Evolutionary conservation across 2,113 vertebrate genomes (phyloP), one percentile per base, ranked within the genome.

Genomic region (Larimichthys polyactis): DNA sequence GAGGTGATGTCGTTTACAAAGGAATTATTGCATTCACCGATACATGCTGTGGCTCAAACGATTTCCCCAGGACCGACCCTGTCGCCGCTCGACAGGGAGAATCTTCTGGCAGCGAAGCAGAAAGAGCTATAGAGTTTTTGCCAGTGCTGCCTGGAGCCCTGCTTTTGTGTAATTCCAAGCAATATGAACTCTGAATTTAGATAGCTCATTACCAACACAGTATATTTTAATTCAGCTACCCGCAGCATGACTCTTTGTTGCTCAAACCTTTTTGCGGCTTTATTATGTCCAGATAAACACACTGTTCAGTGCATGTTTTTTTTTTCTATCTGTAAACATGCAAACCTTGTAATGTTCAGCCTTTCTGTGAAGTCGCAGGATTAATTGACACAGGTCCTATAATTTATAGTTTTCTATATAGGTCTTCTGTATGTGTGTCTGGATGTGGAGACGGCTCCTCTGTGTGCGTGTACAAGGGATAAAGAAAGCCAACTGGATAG

Each of bases 171-270:
- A 87, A 93, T 92, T 94, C 90, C 89, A 79, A 75, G 90, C 84
- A 91, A 92, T 93, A 92, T 93, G 85, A 93, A 86, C 87, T 90
- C 88, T 92, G 93, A 93, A 94, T 94, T 93, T 94, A 93, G 91
- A 93, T 93, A 92, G 91, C 93, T 93, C 70, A 82, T 91, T 91
- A 89, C 90, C 79, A 62, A 63, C 71, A 62, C 70, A 43, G 71
- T 85, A 81, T 88, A 87, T 89, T 90, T 93, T 94, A 91, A 95
- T 95, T 94, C 90, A 83, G 83, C 81, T 87, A 82, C 85, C 58
- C 66, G 80, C 76, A 73, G 75, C 70, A 68, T 72, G 63, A 76
- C 70, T 91, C 82, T 79, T 92, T 94, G 89, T 86, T 75, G 90
- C 70, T 84, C 86, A 75, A 79, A 90, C 81, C 27, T 91, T 87